These are phyloP conservation scores for Emmelina monodactyla DNA, from an alignment of 2,888 invertebrate species.

Conservation along the genomic window DNA sequence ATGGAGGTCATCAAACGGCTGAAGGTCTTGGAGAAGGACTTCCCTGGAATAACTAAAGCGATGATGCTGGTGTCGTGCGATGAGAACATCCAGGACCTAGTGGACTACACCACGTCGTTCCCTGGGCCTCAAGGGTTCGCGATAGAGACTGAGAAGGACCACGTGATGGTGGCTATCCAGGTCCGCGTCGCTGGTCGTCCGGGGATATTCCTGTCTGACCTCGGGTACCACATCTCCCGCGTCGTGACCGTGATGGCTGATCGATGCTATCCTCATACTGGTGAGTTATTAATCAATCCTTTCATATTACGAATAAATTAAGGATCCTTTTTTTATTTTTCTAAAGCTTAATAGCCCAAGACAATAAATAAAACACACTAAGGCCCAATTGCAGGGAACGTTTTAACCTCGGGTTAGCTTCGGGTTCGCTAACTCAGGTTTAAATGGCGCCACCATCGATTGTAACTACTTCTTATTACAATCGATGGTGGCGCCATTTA, in stretches of 20 bases:
- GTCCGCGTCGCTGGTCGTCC: slow-evolving; percentile 76
- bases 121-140: slow-evolving; percentile 68
- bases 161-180: slow-evolving; percentile 82
- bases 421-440: too few relatives aligned
- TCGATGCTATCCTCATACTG: slow-evolving; percentile 87
- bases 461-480: too few relatives aligned
- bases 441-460: too few relatives aligned
- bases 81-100: slow-evolving; percentile 75
- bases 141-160: slow-evolving; percentile 84
- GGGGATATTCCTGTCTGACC: slow-evolving; percentile 84
- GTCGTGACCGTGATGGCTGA: slow-evolving; percentile 90
- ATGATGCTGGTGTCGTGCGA: slow-evolving; percentile 85
- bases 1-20: slow-evolving; percentile 81
- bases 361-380: too few relatives aligned
- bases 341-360: too few relatives aligned
- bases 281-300: slow-evolving; percentile 34
- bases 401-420: too few relatives aligned
- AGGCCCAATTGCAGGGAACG: too few relatives aligned
- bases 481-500: too few relatives aligned
- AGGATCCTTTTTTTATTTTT: too few relatives aligned
- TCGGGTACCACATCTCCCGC: slow-evolving; percentile 89
- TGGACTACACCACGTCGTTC: slow-evolving; percentile 69
- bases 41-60: slow-evolving; percentile 73
- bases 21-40: slow-evolving; percentile 67
- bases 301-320: not conserved